phyloP scores from a whole-genome alignment of 2,113 vertebrate species.

The Isurus oxyrinchus region DNA sequence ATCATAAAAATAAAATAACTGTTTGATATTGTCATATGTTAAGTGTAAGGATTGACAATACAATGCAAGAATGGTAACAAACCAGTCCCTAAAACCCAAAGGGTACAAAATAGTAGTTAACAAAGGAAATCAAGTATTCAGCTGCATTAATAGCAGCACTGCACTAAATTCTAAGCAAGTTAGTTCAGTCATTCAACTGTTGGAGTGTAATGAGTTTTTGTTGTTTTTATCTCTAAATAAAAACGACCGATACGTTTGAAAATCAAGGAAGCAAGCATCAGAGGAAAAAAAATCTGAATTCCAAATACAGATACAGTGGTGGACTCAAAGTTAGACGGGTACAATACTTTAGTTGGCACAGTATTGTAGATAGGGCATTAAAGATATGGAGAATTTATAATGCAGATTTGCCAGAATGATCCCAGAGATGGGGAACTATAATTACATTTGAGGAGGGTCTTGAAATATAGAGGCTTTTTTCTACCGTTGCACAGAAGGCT shows the following conservation, averaged over 20 bases:
- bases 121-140: background rate
- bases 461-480: background rate
- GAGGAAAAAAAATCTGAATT: background rate
- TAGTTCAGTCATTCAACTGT: background rate
- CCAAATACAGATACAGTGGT: background rate
- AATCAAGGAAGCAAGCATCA: background rate
- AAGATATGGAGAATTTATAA: background rate
- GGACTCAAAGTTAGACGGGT: background rate
- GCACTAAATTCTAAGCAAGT: background rate
- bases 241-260: background rate
- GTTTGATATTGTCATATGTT: background rate
- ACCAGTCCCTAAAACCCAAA: background rate
- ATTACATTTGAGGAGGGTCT: background rate
- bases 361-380: background rate
- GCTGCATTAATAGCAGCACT: background rate
- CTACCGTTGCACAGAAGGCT: background rate
- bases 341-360: background rate
- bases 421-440: background rate
- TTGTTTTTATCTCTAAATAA: background rate
- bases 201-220: background rate
- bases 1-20: background rate
- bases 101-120: background rate
- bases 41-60: background rate
- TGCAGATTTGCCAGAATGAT: background rate
- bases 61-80: background rate